Evolutionary conservation across 2,113 vertebrate species (phyloP).

Genomic region (Papio anubis): DNA sequence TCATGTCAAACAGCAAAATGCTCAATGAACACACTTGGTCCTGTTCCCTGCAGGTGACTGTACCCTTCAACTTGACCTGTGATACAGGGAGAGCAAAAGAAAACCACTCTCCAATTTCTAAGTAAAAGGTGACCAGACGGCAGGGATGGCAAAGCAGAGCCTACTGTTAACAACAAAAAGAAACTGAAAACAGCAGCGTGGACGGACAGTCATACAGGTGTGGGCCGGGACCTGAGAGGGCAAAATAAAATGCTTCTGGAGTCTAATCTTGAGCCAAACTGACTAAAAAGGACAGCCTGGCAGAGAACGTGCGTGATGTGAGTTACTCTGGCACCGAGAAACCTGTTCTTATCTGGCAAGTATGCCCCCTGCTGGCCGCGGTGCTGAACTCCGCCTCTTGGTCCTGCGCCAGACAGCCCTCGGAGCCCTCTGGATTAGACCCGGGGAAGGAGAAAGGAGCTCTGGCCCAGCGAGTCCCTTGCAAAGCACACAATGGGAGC

Average conservation of each 20-base stretch:
- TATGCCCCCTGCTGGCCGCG: conserved; percentile 76
- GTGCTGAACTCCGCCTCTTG: conserved; percentile 41
- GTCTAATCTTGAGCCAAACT: conserved; percentile 15
- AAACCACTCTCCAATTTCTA: conserved; percentile 40
- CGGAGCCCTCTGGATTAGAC: not conserved
- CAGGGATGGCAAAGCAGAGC: conserved; percentile 52
- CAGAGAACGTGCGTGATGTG: not conserved
- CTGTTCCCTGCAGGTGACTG: conserved; percentile 70
- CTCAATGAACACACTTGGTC: conserved; percentile 63
- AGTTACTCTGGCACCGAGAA: not conserved
- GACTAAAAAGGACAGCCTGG: conserved; percentile 16
- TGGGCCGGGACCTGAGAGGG: not conserved
- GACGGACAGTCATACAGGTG: not conserved
- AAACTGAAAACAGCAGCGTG: not conserved
- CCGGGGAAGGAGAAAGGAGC: not conserved
- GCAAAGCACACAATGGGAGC: conserved; percentile 33
- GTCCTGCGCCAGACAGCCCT: conserved; percentile 32
- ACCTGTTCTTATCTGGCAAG: conserved; percentile 74
- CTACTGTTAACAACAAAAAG: conserved; percentile 33
- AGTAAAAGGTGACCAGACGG: conserved; percentile 14
- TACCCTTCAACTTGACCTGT: conserved; percentile 68
- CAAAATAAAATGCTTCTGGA: conserved; percentile 47
- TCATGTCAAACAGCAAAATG: conserved; percentile 75
- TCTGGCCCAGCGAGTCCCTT: not conserved
- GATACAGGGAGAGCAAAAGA: conserved; percentile 27